Percentiles rank a stretch among this genome's conserved stretches.
These are phyloP conservation scores for Quadroppia sp. DNA, from an alignment of 2,888 invertebrate species.

Conservation along the genomic window DNA sequence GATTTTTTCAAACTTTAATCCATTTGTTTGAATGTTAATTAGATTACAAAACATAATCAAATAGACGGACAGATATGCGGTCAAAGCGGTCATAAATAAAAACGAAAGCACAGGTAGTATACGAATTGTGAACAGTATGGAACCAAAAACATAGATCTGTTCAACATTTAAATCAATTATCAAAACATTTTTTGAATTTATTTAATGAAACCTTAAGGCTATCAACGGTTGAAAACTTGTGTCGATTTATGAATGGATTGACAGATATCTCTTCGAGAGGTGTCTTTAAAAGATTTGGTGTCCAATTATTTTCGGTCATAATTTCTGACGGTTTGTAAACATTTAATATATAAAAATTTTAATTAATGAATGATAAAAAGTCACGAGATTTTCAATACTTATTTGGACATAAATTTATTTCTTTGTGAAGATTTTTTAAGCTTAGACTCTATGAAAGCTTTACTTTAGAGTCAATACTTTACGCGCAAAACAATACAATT, in stretches of 20 bases:
- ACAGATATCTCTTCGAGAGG: slow-evolving; percentile 32
- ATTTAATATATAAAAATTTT: too few relatives aligned
- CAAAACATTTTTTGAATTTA: not conserved
- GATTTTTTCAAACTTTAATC: not conserved
- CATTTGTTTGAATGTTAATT: not conserved
- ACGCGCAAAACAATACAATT: too few relatives aligned
- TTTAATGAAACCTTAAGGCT: not conserved
- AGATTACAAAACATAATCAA: not conserved
- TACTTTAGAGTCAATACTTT: too few relatives aligned
- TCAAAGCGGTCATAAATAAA: not conserved
- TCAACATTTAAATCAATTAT: not conserved
- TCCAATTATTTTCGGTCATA: too few relatives aligned
- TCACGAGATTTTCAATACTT: too few relatives aligned
- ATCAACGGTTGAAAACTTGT: not conserved
- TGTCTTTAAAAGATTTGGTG: not conserved
- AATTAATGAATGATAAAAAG: too few relatives aligned
- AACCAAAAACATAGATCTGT: slow-evolving; percentile 24
- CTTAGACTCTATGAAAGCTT: too few relatives aligned
- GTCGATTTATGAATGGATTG: slow-evolving; percentile 35
- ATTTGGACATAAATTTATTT: too few relatives aligned
- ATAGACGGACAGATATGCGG: not conserved
- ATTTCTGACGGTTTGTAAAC: too few relatives aligned
- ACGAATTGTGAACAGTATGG: not conserved
- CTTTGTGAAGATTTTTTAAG: too few relatives aligned
- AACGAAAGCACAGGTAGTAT: not conserved